These are phyloP conservation scores for Pan troglodytes DNA, from an alignment of 2,113 vertebrate genomes.

Conservation along the genomic window NHGRI_mPanTro3-v2.1_pri NC_072398.2:200117501-200118000, in stretches of 20 bases:
- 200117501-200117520: neutral
- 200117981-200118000: too few relatives aligned
- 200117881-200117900: too few relatives aligned
- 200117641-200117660: too few relatives aligned
- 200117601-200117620: too few relatives aligned
- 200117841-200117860: neutral
- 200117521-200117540: neutral
- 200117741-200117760: rapidly evolving
- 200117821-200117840: neutral
- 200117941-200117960: too few relatives aligned
- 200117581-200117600: neutral
- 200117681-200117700: neutral
- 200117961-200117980: too few relatives aligned
- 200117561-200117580: neutral
- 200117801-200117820: neutral
- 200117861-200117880: too few relatives aligned
- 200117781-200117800: neutral
- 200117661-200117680: neutral
- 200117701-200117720: rapidly evolving
- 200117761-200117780: neutral
- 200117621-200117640: too few relatives aligned
- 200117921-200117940: too few relatives aligned
- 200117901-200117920: too few relatives aligned
- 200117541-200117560: neutral
- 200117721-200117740: too few relatives aligned